phyloP scores from a whole-genome alignment of 2,113 vertebrate genomes.

The Anas platyrhynchos region DNA sequence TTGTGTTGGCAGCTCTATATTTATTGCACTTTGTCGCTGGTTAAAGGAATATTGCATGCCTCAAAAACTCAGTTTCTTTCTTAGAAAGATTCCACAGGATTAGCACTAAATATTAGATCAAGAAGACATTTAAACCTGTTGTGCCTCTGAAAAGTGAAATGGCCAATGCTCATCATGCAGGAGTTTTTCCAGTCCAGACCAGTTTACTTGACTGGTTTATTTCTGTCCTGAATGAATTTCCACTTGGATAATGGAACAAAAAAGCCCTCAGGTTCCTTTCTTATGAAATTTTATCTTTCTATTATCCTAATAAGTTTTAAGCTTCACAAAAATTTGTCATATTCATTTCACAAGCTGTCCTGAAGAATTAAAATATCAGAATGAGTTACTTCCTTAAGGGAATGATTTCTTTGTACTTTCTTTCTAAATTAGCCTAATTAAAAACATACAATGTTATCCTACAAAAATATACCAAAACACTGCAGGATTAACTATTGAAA shows the following conservation, averaged over 20 bases:
- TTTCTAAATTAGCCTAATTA: constrained; percentile 16
- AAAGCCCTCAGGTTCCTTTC: background rate
- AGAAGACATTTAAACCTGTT: background rate
- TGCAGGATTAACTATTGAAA: background rate
- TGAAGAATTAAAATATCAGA: constrained; percentile 30
- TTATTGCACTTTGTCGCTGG: background rate
- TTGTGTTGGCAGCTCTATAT: background rate
- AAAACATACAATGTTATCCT: background rate
- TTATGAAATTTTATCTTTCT: constrained; percentile 21
- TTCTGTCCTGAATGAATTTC: background rate
- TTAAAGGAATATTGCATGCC: background rate
- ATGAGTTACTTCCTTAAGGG: constrained; percentile 11
- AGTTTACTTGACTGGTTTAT: background rate
- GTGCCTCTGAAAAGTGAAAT: background rate
- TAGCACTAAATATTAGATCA: background rate
- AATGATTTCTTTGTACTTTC: constrained; percentile 2
- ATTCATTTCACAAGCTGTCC: constrained; percentile 26
- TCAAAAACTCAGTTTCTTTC: background rate
- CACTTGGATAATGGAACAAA: constrained; percentile 10
- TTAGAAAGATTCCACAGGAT: background rate
- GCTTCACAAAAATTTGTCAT: background rate
- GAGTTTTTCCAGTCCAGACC: background rate
- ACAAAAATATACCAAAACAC: background rate
- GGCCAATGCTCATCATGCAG: background rate
- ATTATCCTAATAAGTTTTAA: constrained; percentile 20